These are phyloP conservation scores for Drosophila kanekoi DNA, from an alignment of 2,888 invertebrate genomes.

Conservation along the genomic window DNA sequence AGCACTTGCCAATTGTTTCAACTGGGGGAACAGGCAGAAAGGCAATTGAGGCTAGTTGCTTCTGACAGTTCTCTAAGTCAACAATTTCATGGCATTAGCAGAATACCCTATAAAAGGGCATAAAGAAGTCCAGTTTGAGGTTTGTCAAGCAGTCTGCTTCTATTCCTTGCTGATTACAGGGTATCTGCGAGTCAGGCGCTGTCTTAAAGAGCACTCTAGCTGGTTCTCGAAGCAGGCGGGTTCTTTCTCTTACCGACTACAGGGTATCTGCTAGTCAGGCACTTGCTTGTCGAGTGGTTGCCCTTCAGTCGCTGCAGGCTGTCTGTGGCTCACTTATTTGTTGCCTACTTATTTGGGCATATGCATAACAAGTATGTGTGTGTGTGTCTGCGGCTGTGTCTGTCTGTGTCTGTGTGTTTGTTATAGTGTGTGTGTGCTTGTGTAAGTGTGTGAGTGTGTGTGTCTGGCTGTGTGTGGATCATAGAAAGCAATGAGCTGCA, in stretches of 20 bases:
- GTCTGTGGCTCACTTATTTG: constrained; percentile 1
- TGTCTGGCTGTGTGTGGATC: neutral
- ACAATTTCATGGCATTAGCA: no score
- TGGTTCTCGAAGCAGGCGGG: no score
- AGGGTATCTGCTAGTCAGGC: neutral
- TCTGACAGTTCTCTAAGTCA: no score
- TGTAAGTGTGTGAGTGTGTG: neutral
- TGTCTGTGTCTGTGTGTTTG: neutral
- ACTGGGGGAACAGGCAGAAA: no score
- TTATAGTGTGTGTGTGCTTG: neutral
- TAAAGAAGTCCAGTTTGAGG: no score
- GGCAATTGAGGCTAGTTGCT: no score
- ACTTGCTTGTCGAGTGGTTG: constrained; percentile 2
- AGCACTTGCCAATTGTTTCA: no score
- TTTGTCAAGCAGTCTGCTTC: no score
- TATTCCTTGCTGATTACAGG: neutral
- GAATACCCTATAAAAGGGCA: no score
- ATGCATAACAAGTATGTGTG: constrained; percentile 9
- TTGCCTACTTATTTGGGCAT: constrained; percentile 41
- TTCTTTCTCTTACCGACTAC: no score
- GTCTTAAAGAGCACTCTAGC: no score
- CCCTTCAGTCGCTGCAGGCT: constrained; percentile 3
- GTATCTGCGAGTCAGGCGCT: neutral
- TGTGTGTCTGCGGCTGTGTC: no score
- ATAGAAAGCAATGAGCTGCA: constrained; percentile 1